Percentiles rank a stretch among this genome's conserved stretches.
phyloP scores from a whole-genome alignment of 2,888 invertebrate genomes.

The Chalcosyrphus nemorum region DNA sequence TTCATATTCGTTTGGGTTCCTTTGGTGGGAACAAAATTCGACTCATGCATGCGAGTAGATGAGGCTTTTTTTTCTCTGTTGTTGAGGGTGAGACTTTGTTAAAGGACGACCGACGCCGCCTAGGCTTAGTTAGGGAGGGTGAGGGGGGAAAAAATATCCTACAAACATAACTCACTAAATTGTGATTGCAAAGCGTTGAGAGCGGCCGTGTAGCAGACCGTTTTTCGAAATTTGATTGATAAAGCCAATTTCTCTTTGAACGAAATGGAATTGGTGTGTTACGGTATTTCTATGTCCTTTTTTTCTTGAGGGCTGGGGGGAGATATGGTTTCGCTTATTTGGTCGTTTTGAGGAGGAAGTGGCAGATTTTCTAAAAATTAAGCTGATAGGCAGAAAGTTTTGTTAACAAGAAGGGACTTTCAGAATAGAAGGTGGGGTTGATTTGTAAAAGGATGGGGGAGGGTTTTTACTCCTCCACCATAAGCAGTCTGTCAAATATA shows the following conservation, averaged over 20 bases:
- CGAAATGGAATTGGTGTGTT: not conserved
- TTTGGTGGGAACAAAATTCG: slow-evolving; percentile 43
- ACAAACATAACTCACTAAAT: slow-evolving; percentile 35
- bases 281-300: not conserved
- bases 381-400: not conserved
- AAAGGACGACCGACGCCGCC: not conserved
- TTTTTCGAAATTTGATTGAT: slow-evolving; percentile 50
- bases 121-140: too few species aligned
- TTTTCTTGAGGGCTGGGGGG: not conserved
- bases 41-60: not conserved
- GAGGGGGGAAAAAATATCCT: not conserved
- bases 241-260: slow-evolving; percentile 43
- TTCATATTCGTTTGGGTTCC: slow-evolving; percentile 45
- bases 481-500: too few species aligned
- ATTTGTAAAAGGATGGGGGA: too few species aligned
- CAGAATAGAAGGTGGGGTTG: too few species aligned
- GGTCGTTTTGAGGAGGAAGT: not conserved
- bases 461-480: too few species aligned
- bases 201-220: not conserved
- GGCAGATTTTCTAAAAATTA: not conserved
- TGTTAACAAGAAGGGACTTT: not conserved
- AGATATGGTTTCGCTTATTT: slow-evolving; percentile 5
- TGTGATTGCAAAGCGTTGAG: slow-evolving; percentile 39
- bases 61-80: not conserved
- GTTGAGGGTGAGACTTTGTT: slow-evolving; percentile 18